A percentile compares a stretch with the other conserved stretches of the same genome.
Conservation (phyloP, 1,140 invertebrate genomes). For the Drosophila kepulauana region DNA sequence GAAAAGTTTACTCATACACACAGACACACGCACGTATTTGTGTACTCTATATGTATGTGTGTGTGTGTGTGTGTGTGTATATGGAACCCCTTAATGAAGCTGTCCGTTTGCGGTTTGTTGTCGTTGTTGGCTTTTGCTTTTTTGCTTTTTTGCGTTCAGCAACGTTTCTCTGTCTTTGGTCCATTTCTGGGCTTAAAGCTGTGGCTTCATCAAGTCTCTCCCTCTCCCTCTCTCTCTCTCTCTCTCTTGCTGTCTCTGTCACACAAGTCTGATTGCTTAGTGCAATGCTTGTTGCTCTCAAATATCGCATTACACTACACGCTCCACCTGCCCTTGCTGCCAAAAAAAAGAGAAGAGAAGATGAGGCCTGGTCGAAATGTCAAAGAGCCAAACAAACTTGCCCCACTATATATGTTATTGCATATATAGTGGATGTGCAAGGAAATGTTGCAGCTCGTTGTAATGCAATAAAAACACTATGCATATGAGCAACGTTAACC, state of each 20-base stretch:
- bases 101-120: constrained; percentile 33
- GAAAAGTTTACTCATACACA: constrained; percentile 59
- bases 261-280: constrained; percentile 14
- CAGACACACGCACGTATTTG: constrained; percentile 6
- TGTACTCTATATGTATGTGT: not conserved
- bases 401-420: constrained; percentile 13
- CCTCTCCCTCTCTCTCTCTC: no score
- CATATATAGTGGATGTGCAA: not conserved
- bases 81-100: constrained; percentile 61
- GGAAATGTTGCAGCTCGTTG: constrained; percentile 6
- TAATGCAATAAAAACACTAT: constrained; percentile 20
- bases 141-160: not conserved
- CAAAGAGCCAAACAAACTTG: constrained; percentile 38
- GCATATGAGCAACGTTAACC: constrained; percentile 9
- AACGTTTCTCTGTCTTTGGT: constrained; percentile 16
- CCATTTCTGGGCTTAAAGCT: constrained; percentile 37
- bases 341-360: not conserved
- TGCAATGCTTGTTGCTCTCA: constrained; percentile 44
- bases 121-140: constrained; percentile 1
- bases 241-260: no score
- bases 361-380: constrained; percentile 3
- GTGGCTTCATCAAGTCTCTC: constrained; percentile 8
- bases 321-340: not conserved
- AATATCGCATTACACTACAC: constrained; percentile 28
- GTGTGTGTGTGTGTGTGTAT: not conserved